Evolutionary conservation across 2,113 vertebrate species (phyloP), one percentile per base, ranked within the genome.

Genomic region (Dolichotis patagonum): DNA sequence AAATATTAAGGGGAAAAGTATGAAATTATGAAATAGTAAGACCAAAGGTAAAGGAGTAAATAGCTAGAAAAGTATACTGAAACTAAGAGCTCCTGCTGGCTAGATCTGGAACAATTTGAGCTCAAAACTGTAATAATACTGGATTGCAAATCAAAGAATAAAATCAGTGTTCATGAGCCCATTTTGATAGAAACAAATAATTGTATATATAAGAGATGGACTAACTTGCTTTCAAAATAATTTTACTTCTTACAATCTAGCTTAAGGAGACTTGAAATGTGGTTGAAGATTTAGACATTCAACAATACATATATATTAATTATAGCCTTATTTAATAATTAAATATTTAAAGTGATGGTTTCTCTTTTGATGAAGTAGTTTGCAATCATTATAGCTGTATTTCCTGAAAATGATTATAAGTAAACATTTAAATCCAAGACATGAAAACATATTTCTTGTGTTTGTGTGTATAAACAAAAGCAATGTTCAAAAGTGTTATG

Each of bases 301-400:
- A 58, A 56, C 83, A 58, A 73, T 65, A 12, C n/a, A 62, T 82
- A 26, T 56, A 5, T 52, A 8, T 88, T 91, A 85, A 77, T 28
- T 88, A n/a, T 9, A 88, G 30, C 49, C 81, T 63, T 63, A 63
- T 26, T 82, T 56, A 77, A 84, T 73, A 87, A 86, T 65, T 54
- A 91, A 62, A 77, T 56, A 94, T 63, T 65, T 94, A 84, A 90
- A 97, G 75, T 30, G 49, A 5, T 65, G n/a, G 1, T 54, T 95
- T 93, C 20, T 60, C 24, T 84, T 86, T 80, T 71, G 80, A 77
- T 19, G 52, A 91, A 90, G 65, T 85, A 84, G 8, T 82, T 96
- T 85, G 56, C 22, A 62, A 58, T 82, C 24, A 88, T 87, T 92
- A 75, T 38, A 85, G 69, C 82, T 43, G 69, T 43, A 90, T 80